Percentiles rank a stretch among this genome's conserved stretches.
These are phyloP conservation scores for Lasioglossum lativentre DNA, from an alignment of 2,888 invertebrate genomes.

Conservation along the genomic window DNA sequence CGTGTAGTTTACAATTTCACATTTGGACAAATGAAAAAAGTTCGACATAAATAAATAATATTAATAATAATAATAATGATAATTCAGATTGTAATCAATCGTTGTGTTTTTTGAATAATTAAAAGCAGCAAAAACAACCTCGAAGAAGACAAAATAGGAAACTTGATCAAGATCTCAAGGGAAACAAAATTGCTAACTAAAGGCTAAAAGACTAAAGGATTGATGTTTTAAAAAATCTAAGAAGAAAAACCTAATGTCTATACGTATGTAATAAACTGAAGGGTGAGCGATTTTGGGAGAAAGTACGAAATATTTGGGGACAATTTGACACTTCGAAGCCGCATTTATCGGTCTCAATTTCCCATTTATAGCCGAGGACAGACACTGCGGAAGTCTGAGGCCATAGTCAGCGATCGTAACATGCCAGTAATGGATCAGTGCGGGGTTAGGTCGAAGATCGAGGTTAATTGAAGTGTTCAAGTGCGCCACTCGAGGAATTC, in stretches of 20 bases:
- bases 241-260: neutral
- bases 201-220: neutral
- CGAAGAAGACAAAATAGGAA: neutral
- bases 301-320: neutral
- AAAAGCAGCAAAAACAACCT: neutral
- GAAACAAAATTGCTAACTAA: no score
- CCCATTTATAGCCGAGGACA: conserved; percentile 23
- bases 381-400: conserved; percentile 40
- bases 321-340: neutral
- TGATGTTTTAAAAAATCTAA: neutral
- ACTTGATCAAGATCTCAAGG: no score
- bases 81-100: neutral
- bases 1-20: neutral
- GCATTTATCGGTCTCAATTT: conserved; percentile 36
- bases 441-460: conserved; percentile 61
- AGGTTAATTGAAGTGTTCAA: conserved; percentile 69
- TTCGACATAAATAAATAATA: no score
- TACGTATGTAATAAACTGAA: neutral
- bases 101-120: neutral
- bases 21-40: neutral
- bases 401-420: conserved; percentile 48
- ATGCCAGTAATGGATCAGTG: conserved; percentile 56
- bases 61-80: no score
- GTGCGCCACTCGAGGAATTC: conserved; percentile 52
- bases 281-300: neutral